These are phyloP conservation scores for Calcarius lapponicus DNA, from an alignment of 2,797 vertebrate genomes.

Conservation along the genomic window DNA sequence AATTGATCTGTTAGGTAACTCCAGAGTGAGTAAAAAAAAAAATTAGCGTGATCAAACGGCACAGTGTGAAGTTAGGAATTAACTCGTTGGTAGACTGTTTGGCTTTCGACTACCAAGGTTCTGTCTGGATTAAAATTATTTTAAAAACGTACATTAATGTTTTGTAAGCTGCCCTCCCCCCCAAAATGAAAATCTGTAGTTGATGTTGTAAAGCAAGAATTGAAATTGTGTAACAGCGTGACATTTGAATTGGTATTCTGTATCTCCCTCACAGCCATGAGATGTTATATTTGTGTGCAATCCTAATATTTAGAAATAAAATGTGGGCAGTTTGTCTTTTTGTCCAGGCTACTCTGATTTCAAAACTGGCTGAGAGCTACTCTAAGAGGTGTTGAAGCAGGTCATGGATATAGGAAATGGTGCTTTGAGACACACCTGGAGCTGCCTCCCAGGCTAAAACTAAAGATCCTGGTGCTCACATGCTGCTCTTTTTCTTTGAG, in stretches of 20 bases:
- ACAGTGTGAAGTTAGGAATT: neutral
- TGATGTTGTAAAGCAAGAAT: neutral
- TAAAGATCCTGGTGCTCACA: neutral
- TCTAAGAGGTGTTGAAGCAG: neutral
- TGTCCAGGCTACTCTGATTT: neutral
- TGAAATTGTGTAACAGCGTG: neutral
- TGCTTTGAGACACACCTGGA: neutral
- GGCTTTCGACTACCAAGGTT: neutral
- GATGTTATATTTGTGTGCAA: neutral
- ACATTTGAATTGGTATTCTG: neutral
- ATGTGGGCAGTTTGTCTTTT: neutral
- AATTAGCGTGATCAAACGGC: neutral
- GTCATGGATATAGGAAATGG: neutral
- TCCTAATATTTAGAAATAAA: neutral
- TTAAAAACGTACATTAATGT: neutral
- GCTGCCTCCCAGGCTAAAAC: neutral
- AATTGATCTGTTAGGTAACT: neutral
- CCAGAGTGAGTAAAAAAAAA: neutral
- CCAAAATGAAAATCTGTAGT: neutral
- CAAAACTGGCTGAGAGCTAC: neutral
- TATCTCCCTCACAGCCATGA: neutral
- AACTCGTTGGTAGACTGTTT: neutral
- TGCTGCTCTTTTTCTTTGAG: neutral
- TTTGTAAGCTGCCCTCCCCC: neutral
- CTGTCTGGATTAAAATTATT: neutral